Evolutionary conservation across 2,113 vertebrate species (phyloP).

Genomic region (Platanista minor): DNA sequence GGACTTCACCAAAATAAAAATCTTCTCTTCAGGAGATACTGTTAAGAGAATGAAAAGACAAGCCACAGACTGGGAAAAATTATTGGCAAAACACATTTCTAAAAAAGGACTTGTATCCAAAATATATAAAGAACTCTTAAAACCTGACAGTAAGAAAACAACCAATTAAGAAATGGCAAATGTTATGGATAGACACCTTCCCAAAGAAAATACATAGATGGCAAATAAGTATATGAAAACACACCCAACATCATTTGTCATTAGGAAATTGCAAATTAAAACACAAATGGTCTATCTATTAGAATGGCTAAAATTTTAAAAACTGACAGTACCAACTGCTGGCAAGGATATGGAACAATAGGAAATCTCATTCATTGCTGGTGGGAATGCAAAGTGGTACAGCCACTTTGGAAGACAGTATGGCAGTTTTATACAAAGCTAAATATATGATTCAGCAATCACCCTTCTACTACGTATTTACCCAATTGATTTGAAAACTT

Average conservation of each 20-base stretch:
- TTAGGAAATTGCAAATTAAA: background rate
- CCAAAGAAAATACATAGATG: background rate
- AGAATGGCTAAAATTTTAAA: background rate
- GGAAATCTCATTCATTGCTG: background rate
- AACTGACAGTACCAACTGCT: background rate
- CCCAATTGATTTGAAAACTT: background rate
- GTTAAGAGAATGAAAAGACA: background rate
- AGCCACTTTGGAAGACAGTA: background rate
- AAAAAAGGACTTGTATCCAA: background rate
- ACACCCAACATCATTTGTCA: background rate
- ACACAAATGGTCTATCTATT: background rate
- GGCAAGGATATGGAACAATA: background rate
- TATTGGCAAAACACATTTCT: background rate
- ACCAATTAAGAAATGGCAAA: background rate
- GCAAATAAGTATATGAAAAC: background rate
- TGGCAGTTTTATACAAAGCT: background rate
- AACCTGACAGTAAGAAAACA: background rate
- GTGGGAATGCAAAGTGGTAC: background rate
- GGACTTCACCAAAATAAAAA: background rate
- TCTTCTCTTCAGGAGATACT: background rate
- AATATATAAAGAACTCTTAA: background rate
- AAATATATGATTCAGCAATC: background rate
- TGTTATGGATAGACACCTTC: background rate
- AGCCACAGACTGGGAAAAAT: background rate
- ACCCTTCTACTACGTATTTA: background rate